Evolutionary conservation across 2,888 invertebrate genomes (phyloP).

Genomic region (Melieria omissa): DNA sequence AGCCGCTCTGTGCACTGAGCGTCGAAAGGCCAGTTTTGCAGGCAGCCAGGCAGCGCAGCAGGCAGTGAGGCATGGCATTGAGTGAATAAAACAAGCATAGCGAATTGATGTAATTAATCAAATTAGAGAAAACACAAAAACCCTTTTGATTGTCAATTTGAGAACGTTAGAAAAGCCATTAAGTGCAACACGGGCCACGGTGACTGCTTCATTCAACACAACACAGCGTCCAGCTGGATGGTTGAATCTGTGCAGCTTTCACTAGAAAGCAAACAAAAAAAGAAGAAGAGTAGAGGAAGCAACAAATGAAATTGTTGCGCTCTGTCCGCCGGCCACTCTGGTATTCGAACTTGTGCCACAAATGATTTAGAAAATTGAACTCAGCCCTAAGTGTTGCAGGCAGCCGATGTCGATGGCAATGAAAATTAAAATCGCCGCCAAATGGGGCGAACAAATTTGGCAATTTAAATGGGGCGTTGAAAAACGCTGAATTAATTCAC

Average conservation of each 20-base stretch:
- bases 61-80: conserved; percentile 13
- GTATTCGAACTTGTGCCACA: too few relatives aligned
- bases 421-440: too few relatives aligned
- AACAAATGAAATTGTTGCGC: too few relatives aligned
- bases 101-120: conserved; percentile 46
- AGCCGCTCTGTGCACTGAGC: not conserved
- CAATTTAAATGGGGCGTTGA: too few relatives aligned
- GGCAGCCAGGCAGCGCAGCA: not conserved
- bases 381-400: too few relatives aligned
- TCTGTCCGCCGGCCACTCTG: too few relatives aligned
- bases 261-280: not conserved
- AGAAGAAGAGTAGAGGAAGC: not conserved
- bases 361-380: too few relatives aligned
- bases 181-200: not conserved
- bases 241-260: not conserved
- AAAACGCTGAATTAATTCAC: too few relatives aligned
- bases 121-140: conserved; percentile 44
- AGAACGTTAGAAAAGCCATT: conserved; percentile 34
- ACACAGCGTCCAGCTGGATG: not conserved
- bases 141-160: conserved; percentile 43
- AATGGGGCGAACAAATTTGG: too few relatives aligned
- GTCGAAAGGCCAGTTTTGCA: not conserved
- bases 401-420: too few relatives aligned
- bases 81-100: conserved; percentile 35
- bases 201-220: too few relatives aligned